phyloP scores from a whole-genome alignment of 1,140 invertebrate genomes.

The Bacillus rossius region DNA sequence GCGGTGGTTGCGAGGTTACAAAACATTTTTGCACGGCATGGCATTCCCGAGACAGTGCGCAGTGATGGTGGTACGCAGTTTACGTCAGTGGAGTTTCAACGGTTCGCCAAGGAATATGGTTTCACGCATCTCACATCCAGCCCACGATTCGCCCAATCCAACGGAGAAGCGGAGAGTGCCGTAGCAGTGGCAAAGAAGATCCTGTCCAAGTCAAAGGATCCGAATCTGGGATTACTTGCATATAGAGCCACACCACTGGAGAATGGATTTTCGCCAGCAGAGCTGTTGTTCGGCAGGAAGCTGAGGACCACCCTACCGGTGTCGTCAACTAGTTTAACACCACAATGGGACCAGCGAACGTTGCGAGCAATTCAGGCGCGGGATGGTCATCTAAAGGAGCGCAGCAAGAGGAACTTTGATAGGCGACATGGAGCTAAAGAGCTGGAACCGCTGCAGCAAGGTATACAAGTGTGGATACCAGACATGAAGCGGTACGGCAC shows the following conservation, averaged over 20 bases:
- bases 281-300: background rate
- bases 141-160: background rate
- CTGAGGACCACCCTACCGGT: background rate
- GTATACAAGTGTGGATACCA: too few species aligned
- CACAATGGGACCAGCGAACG: too few species aligned
- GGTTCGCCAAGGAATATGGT: too few species aligned
- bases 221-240: background rate
- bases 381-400: too few species aligned
- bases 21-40: background rate
- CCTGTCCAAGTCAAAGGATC: conserved; percentile 3
- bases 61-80: conserved; percentile 4
- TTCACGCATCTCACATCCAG: too few species aligned
- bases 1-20: background rate
- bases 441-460: too few species aligned
- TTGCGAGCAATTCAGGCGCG: too few species aligned
- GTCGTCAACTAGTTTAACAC: too few species aligned
- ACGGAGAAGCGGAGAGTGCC: background rate
- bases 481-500: too few species aligned
- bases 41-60: background rate
- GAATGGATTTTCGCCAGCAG: background rate
- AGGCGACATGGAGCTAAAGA: too few species aligned
- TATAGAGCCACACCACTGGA: background rate
- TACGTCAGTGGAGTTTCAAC: background rate
- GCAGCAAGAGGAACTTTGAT: too few species aligned
- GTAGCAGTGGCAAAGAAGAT: background rate